These are phyloP conservation scores for Leucophenga montana DNA, from an alignment of 2,888 invertebrate species.

Conservation along the genomic window DNA sequence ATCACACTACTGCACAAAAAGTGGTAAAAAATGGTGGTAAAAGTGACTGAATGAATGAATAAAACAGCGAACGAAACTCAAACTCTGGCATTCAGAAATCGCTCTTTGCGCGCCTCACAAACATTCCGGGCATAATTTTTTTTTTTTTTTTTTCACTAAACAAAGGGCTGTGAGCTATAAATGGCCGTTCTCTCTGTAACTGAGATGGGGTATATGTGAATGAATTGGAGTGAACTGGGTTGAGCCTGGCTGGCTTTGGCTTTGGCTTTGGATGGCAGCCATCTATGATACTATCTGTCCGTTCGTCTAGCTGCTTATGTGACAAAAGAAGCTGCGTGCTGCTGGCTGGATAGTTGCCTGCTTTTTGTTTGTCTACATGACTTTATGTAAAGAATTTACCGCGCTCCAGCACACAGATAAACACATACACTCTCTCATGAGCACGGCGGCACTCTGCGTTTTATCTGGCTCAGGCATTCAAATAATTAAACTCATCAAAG, in stretches of 20 bases:
- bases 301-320: slow-evolving; percentile 20
- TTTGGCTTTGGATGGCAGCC: background rate
- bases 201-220: background rate
- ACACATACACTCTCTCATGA: background rate
- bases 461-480: slow-evolving; percentile 59
- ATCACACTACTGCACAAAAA: too few species aligned
- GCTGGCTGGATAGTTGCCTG: background rate
- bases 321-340: background rate
- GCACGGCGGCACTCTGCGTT: slow-evolving; percentile 30
- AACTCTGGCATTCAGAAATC: background rate
- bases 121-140: slow-evolving; percentile 7
- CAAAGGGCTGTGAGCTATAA: background rate
- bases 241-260: background rate
- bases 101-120: too few species aligned
- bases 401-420: background rate
- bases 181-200: background rate
- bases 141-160: background rate
- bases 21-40: too few species aligned
- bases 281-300: slow-evolving; percentile 18
- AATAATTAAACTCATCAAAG: slow-evolving; percentile 71
- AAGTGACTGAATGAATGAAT: too few species aligned
- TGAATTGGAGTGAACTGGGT: background rate
- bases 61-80: background rate
- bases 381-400: slow-evolving; percentile 2
- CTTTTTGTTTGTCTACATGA: slow-evolving; percentile 11